A percentile compares a stretch with the other conserved stretches of the same genome.
Evolutionary conservation across 2,888 invertebrate genomes (phyloP).

Genomic region (Cylindroiulus punctatus): DNA sequence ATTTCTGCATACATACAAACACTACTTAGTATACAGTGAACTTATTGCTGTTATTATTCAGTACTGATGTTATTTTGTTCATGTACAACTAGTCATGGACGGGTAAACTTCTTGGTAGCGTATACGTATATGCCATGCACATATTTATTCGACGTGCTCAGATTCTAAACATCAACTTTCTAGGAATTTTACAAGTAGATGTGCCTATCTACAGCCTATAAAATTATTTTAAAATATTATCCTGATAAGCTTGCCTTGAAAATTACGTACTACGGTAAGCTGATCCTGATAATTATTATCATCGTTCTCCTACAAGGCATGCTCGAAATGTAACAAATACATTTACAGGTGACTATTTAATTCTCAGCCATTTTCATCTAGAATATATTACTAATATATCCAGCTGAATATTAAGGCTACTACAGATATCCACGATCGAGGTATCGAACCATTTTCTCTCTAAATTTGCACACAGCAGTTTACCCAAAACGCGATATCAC

Average conservation of each 20-base stretch:
- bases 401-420: no score
- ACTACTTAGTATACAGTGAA: no score
- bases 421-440: no score
- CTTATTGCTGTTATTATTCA: no score
- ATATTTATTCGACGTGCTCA: not conserved
- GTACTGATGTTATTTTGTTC: no score
- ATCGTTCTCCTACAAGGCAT: not conserved
- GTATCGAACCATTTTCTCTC: not conserved
- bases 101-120: no score
- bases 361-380: not conserved
- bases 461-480: not conserved
- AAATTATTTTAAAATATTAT: not conserved
- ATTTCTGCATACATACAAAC: no score
- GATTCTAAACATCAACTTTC: not conserved
- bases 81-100: no score
- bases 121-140: not conserved
- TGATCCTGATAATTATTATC: constrained; percentile 30
- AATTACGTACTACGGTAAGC: not conserved
- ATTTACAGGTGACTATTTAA: not conserved
- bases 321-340: not conserved
- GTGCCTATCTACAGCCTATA: not conserved
- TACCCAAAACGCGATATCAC: not conserved
- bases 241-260: not conserved
- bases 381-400: no score
- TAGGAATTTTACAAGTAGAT: not conserved